Percentiles rank a stretch among this genome's conserved stretches.
phyloP scores from a whole-genome alignment of 2,113 vertebrate species.

The Neotoma lepida region DNA sequence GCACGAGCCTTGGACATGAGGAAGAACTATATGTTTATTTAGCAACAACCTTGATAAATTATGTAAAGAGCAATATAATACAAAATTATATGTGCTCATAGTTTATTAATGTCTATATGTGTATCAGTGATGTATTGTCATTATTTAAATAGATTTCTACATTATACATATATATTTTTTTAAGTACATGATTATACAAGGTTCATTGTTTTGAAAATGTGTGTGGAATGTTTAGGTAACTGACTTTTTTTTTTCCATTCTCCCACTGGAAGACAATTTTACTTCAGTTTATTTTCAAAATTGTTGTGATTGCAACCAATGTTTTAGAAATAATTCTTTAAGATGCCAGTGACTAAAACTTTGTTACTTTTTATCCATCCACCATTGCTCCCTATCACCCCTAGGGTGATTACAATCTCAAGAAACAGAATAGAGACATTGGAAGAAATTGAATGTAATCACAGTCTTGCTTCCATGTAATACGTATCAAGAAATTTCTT shows the following conservation, averaged over 20 bases:
- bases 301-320: background rate
- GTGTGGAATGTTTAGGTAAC: too few relatives aligned
- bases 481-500: background rate
- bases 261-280: background rate
- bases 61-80: background rate
- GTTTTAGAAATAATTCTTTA: background rate
- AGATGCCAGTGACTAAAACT: background rate
- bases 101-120: background rate
- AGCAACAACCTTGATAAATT: background rate
- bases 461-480: background rate
- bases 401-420: background rate
- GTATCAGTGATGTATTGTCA: background rate
- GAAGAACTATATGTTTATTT: background rate
- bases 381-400: accelerated
- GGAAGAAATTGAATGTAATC: background rate
- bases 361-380: background rate
- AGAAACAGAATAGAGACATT: background rate
- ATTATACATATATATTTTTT: background rate
- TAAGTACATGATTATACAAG: background rate
- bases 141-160: background rate
- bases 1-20: background rate
- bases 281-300: background rate
- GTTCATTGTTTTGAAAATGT: background rate
- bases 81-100: background rate
- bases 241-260: background rate